phyloP scores from a whole-genome alignment of 2,888 invertebrate genomes.

The Tipula confusa region DNA sequence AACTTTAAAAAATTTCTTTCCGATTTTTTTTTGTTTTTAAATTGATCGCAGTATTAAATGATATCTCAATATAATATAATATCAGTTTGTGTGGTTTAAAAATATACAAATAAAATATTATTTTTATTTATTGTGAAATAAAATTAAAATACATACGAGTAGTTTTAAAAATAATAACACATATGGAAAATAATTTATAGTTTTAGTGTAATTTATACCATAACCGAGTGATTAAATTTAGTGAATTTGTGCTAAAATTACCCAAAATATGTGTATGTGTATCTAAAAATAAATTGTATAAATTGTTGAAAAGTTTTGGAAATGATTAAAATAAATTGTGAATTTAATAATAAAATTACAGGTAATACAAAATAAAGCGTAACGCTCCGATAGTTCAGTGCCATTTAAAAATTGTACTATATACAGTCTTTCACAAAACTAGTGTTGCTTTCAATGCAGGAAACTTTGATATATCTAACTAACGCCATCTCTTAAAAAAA shows the following conservation, averaged over 20 bases:
- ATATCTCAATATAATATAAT: background rate
- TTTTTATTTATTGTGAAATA: background rate
- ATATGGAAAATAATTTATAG: background rate
- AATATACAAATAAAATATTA: background rate
- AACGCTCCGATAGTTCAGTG: background rate
- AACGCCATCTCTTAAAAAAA: background rate
- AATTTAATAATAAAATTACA: background rate
- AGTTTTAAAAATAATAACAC: background rate
- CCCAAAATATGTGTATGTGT: background rate
- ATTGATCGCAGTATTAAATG: constrained; percentile 5
- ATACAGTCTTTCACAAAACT: too few relatives aligned
- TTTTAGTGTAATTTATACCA: background rate
- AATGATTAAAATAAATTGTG: constrained; percentile 14
- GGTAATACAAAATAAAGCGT: background rate
- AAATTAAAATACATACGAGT: background rate
- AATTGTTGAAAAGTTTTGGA: background rate
- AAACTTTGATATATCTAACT: too few relatives aligned
- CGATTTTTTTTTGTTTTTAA: background rate
- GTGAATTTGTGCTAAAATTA: background rate
- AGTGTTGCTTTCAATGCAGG: too few relatives aligned
- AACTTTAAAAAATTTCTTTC: background rate
- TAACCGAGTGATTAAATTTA: background rate
- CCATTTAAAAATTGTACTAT: too few relatives aligned
- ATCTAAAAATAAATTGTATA: background rate
- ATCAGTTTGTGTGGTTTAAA: background rate